Percentiles rank a stretch among this genome's conserved stretches.
Evolutionary conservation across 2,113 vertebrate genomes (phyloP).

Genomic region (Gallinago media): DNA sequence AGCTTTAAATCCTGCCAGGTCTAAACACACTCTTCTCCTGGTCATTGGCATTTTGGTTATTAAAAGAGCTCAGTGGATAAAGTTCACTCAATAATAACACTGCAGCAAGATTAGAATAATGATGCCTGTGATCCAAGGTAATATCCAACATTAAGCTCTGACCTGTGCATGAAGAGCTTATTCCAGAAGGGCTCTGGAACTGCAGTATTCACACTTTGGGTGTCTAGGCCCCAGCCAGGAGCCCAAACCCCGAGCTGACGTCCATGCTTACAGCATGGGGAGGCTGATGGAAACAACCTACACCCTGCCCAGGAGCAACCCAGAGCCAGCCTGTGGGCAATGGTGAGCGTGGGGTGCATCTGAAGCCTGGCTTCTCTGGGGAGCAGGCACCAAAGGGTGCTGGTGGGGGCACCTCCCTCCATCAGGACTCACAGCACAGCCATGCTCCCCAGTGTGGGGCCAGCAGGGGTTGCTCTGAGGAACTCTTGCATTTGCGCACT

Average conservation of each 20-base stretch:
- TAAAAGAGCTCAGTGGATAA: not conserved
- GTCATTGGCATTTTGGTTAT: not conserved
- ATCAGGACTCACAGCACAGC: not conserved
- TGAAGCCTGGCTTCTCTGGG: not conserved
- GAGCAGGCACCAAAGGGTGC: not conserved
- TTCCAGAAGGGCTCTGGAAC: not conserved
- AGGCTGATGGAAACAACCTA: not conserved
- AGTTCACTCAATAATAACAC: not conserved
- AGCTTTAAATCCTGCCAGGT: not conserved
- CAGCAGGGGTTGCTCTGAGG: not conserved
- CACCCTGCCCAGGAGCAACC: not conserved
- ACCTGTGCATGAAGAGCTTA: not conserved
- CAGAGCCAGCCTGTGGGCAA: not conserved
- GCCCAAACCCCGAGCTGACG: not conserved
- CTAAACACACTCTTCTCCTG: not conserved
- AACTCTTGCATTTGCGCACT: not conserved
- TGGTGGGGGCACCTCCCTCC: not conserved
- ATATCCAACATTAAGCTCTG: not conserved
- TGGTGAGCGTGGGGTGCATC: rapidly evolving
- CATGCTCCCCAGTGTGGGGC: not conserved
- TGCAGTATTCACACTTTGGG: too few species aligned
- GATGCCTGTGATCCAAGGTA: not conserved
- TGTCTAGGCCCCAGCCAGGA: not conserved
- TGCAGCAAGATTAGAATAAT: not conserved
- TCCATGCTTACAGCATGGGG: not conserved